Evolutionary conservation across 2,888 invertebrate species (phyloP).

Genomic region (Drosophila austrosaltans): DNA sequence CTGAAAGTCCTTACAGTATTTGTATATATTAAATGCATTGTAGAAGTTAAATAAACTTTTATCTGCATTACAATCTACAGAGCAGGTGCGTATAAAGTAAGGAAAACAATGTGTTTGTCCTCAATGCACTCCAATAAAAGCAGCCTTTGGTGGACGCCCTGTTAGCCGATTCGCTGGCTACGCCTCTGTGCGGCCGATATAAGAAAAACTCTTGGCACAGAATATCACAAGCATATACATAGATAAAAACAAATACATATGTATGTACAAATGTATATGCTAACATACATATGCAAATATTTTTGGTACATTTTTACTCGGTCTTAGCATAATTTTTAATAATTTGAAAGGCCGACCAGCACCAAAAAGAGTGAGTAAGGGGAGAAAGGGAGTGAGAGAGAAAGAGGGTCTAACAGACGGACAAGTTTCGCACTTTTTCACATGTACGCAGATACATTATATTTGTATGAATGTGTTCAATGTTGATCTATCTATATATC

Average conservation of each 20-base stretch:
- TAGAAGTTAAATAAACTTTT: no score
- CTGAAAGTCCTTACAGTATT: no score
- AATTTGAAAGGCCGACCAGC: slow-evolving; percentile 44
- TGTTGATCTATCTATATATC: slow-evolving; percentile 9
- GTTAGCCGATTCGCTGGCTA: neutral
- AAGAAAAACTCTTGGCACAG: slow-evolving; percentile 27
- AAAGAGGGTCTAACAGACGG: neutral
- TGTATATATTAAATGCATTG: no score
- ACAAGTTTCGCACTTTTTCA: slow-evolving; percentile 35
- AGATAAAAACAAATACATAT: no score
- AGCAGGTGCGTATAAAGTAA: no score
- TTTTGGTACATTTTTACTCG: slow-evolving; percentile 28
- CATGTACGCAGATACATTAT: slow-evolving; percentile 10
- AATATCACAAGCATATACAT: slow-evolving; percentile 21
- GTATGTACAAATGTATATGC: slow-evolving; percentile 12
- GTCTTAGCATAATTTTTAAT: slow-evolving; percentile 63
- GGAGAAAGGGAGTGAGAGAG: neutral
- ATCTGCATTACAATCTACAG: no score
- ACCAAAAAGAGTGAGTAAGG: neutral
- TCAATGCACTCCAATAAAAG: no score
- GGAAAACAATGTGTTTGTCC: no score
- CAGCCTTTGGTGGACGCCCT: no score
- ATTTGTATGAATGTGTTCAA: neutral
- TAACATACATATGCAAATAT: slow-evolving; percentile 1
- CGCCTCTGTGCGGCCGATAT: slow-evolving; percentile 2